Conservation (phyloP, 2,797 vertebrate species). For the Schizopygopsis pylzovi region DNA sequence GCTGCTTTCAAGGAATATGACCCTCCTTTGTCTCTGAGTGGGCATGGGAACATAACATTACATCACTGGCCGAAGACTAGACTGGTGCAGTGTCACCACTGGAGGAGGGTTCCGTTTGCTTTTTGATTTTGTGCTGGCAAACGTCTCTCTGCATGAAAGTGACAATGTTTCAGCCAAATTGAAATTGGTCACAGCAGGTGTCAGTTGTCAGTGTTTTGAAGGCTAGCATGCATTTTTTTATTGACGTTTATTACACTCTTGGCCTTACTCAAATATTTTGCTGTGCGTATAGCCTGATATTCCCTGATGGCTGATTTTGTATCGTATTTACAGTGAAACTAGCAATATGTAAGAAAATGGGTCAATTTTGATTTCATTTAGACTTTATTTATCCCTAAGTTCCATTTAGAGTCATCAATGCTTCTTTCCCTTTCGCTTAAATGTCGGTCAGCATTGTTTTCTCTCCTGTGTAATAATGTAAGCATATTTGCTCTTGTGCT, state of each 20-base stretch:
- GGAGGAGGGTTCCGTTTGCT: conserved; percentile 12
- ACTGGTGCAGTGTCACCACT: not conserved
- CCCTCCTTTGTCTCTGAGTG: conserved; percentile 9
- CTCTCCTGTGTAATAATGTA: not conserved
- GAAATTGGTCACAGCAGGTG: not conserved
- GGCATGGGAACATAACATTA: conserved; percentile 23
- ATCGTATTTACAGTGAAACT: not conserved
- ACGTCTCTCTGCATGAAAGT: not conserved
- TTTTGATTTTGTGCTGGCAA: not conserved
- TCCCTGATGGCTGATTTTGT: too few species aligned
- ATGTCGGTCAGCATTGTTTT: not conserved
- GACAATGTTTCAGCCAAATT: not conserved
- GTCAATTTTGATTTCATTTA: not conserved
- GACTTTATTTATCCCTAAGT: not conserved
- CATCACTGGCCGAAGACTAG: conserved; percentile 16
- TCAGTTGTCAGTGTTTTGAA: not conserved
- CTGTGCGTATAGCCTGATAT: not conserved
- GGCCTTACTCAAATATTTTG: not conserved
- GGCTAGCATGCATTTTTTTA: not conserved
- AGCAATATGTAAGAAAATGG: not conserved
- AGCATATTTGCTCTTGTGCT: not conserved
- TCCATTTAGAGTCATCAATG: not conserved
- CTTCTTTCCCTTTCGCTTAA: not conserved
- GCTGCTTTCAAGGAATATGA: conserved; percentile 30
- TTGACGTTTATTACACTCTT: not conserved